Base-by-base conservation (phyloP, 2,888 invertebrate species). In the Eristalis pertinax region DNA sequence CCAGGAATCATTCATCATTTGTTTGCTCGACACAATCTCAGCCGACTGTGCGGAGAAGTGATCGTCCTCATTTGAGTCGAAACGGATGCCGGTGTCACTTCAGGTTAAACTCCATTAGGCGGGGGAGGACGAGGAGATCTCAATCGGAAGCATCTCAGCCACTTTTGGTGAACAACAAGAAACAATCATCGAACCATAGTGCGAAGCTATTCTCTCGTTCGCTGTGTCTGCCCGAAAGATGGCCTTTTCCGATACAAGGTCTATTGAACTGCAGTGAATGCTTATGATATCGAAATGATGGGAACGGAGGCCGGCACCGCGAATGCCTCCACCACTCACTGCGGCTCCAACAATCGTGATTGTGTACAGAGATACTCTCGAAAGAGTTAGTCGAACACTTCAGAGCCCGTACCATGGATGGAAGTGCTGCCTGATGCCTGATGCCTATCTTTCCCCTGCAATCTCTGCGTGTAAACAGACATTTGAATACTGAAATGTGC, bases 401-500 rank as follows among this genome's bases (percentile, higher is more conserved):
- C 67, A 76, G 50, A 50, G 84, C 62, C 75, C 60, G 67, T 56
- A 70, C 70, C 24, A 60, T 65, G 74, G 65, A 82, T 72, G 82
- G 67, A 77, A 67, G 19, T 73, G 65, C 43, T 24, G 38, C 29
- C 35, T 13, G 75, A 13, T 43, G 68, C 29, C 7, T 4, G 32
- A 8, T 10, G 32, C 32, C 32, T 82, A 86, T 86, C 78, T 82
- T 63, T 70, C 74, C 50, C 24, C 29, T 65, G 70, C 74, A 74
- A 86, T 86, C 50, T 50, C 86, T 83, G 62, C 67, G 68, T 63
- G 64, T 67, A 85, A 76, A 64, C 64, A 77, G 67, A 69, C 77
- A 78, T 86, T 86, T 86, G 86, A 78, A 78, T 85, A 81, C 81
- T 86, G 83, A 86, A 86, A 86, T 83, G 74, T 74, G 76, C 85